Evolutionary conservation across 1,140 invertebrate species (phyloP), one percentile per base, ranked within the genome.

Genomic region (Dryas iulia): DNA sequence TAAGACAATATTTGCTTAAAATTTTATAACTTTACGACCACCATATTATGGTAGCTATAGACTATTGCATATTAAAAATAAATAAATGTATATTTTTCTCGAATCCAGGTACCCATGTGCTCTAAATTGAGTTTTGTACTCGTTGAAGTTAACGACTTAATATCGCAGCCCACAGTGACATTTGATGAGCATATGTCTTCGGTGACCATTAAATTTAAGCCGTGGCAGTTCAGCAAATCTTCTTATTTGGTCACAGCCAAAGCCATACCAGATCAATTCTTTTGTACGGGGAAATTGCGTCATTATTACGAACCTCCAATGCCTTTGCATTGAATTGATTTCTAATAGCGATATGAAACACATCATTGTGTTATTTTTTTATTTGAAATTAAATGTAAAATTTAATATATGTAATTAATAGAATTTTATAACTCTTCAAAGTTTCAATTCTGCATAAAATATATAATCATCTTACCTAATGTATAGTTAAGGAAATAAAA

Each of bases 231-330:
- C 59, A 78, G 72, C 53, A 5, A 33, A 0, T 78, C 77, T 3
- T 31, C 54, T 5, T 78, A 72, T 18, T 25, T 53, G 2, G 39
- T 78, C 11, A 66, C 53, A 1, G 76, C 69, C 3, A 78, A 74
- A 24, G 57, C 59, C 3, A 8, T 61, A 0, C 35, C 26, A 21
- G 0, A 2, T 21, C 14, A 47, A 5, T 7, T 8, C 3, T 47
- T 14, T 47, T 47, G 39, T 47, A n/a, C n/a, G 3, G 39, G 0
- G 10, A 10, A 3, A 10, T 0, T 7, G 18, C 39, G 2, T 8
- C 7, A 47, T 47, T 7, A 6, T n/a, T 0, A 47, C 3, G 8
- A 8, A 47, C 39, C 39, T n/a, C n/a, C n/a, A n/a, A n/a, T n/a
- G n/a, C n/a, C n/a, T n/a, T n/a, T n/a, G n/a, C n/a, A n/a, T n/a